A percentile compares a stretch with the other conserved stretches of the same genome.
Conservation (phyloP, 2,113 vertebrate species). For the Rousettus leschenaultii region DNA sequence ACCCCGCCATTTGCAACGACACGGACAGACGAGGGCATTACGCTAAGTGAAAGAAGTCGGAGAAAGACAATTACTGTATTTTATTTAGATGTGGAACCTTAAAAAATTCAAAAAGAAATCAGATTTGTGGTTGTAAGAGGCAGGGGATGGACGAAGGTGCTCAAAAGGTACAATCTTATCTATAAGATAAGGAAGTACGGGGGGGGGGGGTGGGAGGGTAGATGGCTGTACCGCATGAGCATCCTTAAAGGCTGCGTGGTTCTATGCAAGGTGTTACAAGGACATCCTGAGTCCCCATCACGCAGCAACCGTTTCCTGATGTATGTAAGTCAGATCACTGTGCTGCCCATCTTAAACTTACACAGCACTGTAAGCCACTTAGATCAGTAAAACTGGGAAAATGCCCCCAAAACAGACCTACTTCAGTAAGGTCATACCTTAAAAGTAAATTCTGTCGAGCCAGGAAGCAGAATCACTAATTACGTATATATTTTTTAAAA, state of each 20-base stretch:
- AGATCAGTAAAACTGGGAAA: not conserved
- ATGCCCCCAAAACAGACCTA: too few species aligned
- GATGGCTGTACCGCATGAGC: not conserved
- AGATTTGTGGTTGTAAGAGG: not conserved
- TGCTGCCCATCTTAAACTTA: not conserved
- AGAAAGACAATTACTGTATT: not conserved
- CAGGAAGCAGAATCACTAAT: fast-evolving
- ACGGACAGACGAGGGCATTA: not conserved
- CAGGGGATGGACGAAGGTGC: not conserved
- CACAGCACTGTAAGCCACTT: not conserved
- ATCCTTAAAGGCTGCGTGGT: fast-evolving
- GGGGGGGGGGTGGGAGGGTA: too few species aligned
- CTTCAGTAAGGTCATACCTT: not conserved
- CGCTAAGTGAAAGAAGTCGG: not conserved
- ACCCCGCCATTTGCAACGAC: not conserved
- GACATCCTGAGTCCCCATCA: not conserved
- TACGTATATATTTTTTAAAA: not conserved
- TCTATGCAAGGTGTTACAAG: not conserved
- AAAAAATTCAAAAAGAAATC: not conserved
- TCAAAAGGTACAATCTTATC: not conserved
- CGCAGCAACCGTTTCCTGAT: not conserved
- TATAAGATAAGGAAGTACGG: not conserved
- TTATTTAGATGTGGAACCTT: not conserved
- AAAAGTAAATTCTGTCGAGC: too few species aligned
- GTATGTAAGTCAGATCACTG: not conserved